Percentiles rank a stretch among this genome's conserved stretches.
Conservation (phyloP, 1,140 invertebrate species). For the Cecropterus lyciades region DNA sequence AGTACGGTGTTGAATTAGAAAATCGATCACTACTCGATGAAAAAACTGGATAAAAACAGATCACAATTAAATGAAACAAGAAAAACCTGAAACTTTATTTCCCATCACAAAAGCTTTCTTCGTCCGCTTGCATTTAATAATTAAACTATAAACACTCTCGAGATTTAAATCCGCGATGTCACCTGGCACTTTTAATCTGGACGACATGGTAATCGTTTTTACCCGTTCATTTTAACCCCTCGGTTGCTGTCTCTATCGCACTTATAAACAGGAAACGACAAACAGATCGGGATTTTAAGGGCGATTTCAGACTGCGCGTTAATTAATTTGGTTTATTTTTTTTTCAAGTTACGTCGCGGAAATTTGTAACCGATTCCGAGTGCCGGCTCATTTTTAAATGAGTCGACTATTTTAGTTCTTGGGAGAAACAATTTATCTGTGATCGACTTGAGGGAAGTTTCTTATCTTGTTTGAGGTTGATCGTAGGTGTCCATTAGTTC, state of each 20-base stretch:
- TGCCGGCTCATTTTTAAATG: no score
- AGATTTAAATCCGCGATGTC: constrained; percentile 28
- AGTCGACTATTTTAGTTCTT: no score
- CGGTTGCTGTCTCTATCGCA: constrained; percentile 14
- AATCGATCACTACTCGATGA: background rate
- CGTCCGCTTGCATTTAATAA: constrained; percentile 11
- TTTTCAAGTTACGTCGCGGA: background rate
- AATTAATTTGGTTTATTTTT: background rate
- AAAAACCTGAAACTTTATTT: constrained; percentile 5
- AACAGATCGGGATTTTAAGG: constrained; percentile 18
- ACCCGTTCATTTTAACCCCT: constrained; percentile 28
- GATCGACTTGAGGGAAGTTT: no score
- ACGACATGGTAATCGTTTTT: constrained; percentile 32
- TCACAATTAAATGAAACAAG: background rate
- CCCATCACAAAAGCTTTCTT: constrained; percentile 10
- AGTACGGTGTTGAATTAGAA: no score
- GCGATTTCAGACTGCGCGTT: background rate
- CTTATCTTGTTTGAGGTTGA: no score
- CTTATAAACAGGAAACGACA: constrained; percentile 30
- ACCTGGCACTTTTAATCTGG: constrained; percentile 30
- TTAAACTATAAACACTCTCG: constrained; percentile 18
- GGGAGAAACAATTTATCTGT: no score
- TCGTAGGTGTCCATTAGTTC: no score
- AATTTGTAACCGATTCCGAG: no score
- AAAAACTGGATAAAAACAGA: background rate